Evolutionary conservation across 2,888 invertebrate species (phyloP).

Genomic region (Temnothorax ravouxi): DNA sequence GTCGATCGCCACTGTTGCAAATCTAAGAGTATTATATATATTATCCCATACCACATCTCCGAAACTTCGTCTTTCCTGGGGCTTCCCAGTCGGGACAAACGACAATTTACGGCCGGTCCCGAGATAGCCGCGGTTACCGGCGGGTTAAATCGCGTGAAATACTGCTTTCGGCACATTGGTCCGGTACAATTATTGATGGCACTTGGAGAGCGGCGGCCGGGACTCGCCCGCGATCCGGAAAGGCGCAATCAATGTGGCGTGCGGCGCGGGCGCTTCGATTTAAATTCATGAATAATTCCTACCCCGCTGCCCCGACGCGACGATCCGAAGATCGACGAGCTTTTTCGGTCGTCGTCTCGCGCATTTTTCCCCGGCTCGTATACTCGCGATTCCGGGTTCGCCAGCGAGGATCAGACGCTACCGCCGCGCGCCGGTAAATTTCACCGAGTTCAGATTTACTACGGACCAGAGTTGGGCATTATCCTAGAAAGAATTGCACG

Average conservation of each 20-base stretch:
- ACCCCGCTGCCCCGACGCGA: not conserved
- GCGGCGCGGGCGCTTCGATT: constrained; percentile 77
- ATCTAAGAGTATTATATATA: constrained; percentile 41
- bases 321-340: constrained; percentile 72
- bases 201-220: constrained; percentile 31
- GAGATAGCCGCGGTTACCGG: constrained; percentile 60
- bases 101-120: constrained; percentile 65
- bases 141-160: constrained; percentile 80
- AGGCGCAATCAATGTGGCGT: constrained; percentile 81
- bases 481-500: constrained; percentile 35
- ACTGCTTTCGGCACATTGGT: constrained; percentile 78
- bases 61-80: constrained; percentile 22
- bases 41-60: constrained; percentile 39
- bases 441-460: constrained; percentile 41
- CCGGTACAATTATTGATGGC: constrained; percentile 79
- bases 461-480: constrained; percentile 5
- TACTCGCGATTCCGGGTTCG: constrained; percentile 20
- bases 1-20: constrained; percentile 29
- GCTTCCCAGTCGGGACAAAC: constrained; percentile 31
- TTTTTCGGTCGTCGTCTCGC: constrained; percentile 53
- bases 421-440: constrained; percentile 32
- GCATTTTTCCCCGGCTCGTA: constrained; percentile 9
- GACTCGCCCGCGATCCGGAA: constrained; percentile 68
- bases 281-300: constrained; percentile 84
- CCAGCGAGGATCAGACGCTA: constrained; percentile 10